Conservation (phyloP, 1,140 invertebrate species). For the Drosophila albomicans region DNA sequence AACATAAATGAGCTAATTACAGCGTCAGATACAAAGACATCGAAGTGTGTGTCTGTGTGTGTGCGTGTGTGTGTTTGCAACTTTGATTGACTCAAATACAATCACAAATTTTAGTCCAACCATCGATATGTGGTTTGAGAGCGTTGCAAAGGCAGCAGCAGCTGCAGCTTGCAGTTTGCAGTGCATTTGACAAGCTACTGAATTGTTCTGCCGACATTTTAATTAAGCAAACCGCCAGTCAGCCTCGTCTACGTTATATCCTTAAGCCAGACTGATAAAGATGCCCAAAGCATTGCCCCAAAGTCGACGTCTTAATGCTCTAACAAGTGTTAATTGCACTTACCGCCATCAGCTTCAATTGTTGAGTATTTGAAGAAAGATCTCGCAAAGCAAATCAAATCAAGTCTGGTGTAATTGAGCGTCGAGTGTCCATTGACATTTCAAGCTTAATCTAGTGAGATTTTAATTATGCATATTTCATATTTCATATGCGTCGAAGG, state of each 20-base stretch:
- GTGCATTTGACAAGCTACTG: slow-evolving; percentile 61
- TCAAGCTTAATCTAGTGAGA: not conserved
- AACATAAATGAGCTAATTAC: slow-evolving; percentile 80
- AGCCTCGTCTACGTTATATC: slow-evolving; percentile 6
- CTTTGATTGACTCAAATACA: slow-evolving; percentile 64
- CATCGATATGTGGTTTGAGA: slow-evolving; percentile 52
- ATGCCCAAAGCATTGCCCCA: not conserved
- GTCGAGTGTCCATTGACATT: not conserved
- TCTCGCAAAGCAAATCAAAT: not conserved
- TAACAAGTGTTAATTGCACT: too few species aligned
- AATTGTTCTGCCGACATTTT: slow-evolving; percentile 74
- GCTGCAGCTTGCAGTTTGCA: not conserved
- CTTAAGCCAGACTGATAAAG: not conserved
- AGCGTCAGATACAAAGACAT: slow-evolving; percentile 19
- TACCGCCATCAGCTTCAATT: too few species aligned
- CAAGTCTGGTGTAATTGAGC: too few species aligned
- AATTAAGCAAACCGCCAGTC: slow-evolving; percentile 65
- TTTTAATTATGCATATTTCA: slow-evolving; percentile 21
- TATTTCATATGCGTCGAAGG: not conserved
- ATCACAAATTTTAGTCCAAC: slow-evolving; percentile 48
- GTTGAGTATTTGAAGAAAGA: not conserved
- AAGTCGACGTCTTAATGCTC: not conserved
- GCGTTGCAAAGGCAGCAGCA: not conserved
- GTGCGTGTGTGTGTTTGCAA: not conserved
- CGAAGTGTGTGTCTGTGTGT: not conserved